Evolutionary conservation across 1,140 invertebrate genomes (phyloP).

Genomic region (Leptinotarsa lineolata): DNA sequence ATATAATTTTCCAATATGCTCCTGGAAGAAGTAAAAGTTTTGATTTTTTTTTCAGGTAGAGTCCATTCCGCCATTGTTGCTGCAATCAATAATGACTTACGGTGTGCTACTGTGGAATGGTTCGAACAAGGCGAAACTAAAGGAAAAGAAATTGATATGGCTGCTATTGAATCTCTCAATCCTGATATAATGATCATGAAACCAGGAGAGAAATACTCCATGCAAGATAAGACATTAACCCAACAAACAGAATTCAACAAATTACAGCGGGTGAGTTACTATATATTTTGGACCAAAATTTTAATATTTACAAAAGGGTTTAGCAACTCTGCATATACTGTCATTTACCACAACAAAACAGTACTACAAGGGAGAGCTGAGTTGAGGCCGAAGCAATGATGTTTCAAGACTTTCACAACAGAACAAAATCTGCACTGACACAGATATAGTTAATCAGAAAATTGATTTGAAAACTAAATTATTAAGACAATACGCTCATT

Average conservation of each 20-base stretch:
- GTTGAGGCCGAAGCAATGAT: no score
- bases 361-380: no score
- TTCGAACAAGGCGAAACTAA: slow-evolving; percentile 98
- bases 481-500: no score
- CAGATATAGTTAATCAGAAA: no score
- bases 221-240: neutral
- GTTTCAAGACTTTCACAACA: no score
- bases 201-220: slow-evolving; percentile 40
- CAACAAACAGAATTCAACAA: slow-evolving; percentile 35
- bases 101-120: slow-evolving; percentile 97
- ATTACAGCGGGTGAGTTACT: slow-evolving; percentile 43
- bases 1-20: neutral
- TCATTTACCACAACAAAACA: no score
- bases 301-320: no score
- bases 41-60: slow-evolving; percentile 65
- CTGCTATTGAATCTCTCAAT: slow-evolving; percentile 85
- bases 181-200: slow-evolving; percentile 67
- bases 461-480: no score
- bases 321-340: no score
- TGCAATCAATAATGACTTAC: slow-evolving; percentile 82
- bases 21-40: neutral
- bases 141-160: slow-evolving; percentile 97
- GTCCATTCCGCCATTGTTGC: slow-evolving; percentile 95
- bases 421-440: no score
- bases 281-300: neutral